Evolutionary conservation across 2,797 vertebrate species (phyloP).

Genomic region (Gallinago solitaria): DNA sequence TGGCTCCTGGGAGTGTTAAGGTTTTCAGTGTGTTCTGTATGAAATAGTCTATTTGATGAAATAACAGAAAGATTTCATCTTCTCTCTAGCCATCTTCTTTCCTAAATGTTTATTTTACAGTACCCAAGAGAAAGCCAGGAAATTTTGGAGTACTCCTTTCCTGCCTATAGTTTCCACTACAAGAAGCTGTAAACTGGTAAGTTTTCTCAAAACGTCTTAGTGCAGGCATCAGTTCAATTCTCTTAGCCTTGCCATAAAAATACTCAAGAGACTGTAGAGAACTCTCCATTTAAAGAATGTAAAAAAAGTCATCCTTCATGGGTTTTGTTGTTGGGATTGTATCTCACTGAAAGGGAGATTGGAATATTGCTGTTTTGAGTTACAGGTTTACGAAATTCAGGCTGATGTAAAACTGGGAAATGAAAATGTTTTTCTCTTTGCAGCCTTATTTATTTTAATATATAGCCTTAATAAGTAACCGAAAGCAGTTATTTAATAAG

Average conservation of each 20-base stretch:
- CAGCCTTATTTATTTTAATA: slow-evolving; percentile 37
- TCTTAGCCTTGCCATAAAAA: not conserved
- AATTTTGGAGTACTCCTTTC: not conserved
- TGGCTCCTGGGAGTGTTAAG: not conserved
- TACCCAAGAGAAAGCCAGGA: not conserved
- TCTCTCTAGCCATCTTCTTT: not conserved
- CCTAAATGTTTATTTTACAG: not conserved
- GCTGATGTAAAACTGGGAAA: not conserved
- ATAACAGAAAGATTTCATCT: not conserved
- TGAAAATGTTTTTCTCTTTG: not conserved
- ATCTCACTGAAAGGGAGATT: not conserved
- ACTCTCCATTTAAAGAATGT: not conserved
- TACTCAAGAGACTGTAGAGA: not conserved
- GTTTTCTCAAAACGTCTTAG: not conserved
- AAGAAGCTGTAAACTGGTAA: not conserved
- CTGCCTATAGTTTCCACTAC: not conserved
- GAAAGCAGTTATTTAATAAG: slow-evolving; percentile 45
- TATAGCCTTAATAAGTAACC: slow-evolving; percentile 44
- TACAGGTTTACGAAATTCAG: not conserved
- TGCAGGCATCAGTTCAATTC: not conserved
- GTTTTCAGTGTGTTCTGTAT: not conserved
- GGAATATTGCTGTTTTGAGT: not conserved
- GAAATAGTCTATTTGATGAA: not conserved
- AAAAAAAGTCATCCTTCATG: not conserved
- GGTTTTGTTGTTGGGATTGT: not conserved